Percentiles rank a stretch among this genome's conserved stretches.
phyloP scores from a whole-genome alignment of 2,888 invertebrate genomes.

The Empis livida region DNA sequence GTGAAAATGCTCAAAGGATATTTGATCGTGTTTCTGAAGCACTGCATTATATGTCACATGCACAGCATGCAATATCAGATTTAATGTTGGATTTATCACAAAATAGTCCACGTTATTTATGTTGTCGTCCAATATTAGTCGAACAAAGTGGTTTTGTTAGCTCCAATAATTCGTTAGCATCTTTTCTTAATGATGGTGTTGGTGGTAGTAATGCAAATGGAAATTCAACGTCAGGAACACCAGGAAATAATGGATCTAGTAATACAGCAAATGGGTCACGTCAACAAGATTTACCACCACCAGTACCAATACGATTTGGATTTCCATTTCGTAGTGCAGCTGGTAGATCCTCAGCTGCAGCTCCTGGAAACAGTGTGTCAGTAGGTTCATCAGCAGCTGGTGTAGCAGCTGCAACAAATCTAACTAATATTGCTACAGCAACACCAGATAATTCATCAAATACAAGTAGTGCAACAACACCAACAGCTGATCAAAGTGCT shows the following conservation, averaged over 20 bases:
- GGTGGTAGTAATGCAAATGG: background rate
- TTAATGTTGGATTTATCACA: constrained; percentile 59
- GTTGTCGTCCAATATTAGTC: constrained; percentile 57
- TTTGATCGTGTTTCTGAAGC: constrained; percentile 65
- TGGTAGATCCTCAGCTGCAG: constrained; percentile 12
- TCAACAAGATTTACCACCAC: constrained; percentile 15
- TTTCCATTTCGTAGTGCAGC: background rate
- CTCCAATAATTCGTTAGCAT: constrained; percentile 25
- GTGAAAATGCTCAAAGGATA: constrained; percentile 47
- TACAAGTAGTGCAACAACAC: constrained; percentile 13
- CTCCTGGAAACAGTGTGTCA: constrained; percentile 7
- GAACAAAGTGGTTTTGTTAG: constrained; percentile 45
- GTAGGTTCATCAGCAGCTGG: constrained; percentile 15
- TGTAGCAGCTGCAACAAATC: constrained; percentile 11
- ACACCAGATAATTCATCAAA: constrained; percentile 20
- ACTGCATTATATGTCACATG: constrained; percentile 76
- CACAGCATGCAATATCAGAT: constrained; percentile 81
- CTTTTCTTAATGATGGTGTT: constrained; percentile 1
- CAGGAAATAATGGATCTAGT: constrained; percentile 7
- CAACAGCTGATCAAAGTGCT: background rate
- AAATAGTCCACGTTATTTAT: constrained; percentile 53
- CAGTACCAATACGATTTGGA: constrained; percentile 11
- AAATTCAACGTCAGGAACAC: constrained; percentile 11
- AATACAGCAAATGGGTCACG: constrained; percentile 7
- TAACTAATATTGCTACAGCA: constrained; percentile 3